Evolutionary conservation across 2,888 invertebrate genomes (phyloP).

Genomic region (Synergus gifuensis): DNA sequence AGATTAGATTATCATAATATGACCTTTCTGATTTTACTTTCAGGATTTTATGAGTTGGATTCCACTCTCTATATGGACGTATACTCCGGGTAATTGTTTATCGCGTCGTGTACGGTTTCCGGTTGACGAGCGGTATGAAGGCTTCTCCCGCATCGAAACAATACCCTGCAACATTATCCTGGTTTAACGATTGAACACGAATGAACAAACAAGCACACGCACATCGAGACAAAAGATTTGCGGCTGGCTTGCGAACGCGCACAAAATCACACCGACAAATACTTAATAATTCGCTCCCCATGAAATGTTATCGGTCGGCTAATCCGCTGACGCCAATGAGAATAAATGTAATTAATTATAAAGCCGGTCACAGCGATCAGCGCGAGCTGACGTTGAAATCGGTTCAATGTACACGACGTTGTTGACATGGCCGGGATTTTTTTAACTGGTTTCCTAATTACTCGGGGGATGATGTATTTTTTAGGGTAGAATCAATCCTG

Average conservation of each 20-base stretch:
- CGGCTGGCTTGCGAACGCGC: constrained; percentile 15
- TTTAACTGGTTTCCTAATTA: constrained; percentile 22
- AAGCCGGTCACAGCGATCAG: constrained; percentile 42
- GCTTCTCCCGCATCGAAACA: constrained; percentile 62
- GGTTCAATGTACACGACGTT: constrained; percentile 11
- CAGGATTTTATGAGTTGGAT: background rate
- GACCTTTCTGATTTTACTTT: background rate
- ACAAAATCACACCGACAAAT: constrained; percentile 53
- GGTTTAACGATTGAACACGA: constrained; percentile 63
- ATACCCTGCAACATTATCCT: constrained; percentile 64
- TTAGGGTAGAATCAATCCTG: background rate
- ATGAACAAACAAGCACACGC: constrained; percentile 52
- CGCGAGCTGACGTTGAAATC: constrained; percentile 16
- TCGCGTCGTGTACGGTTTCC: constrained; percentile 65
- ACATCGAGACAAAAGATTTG: constrained; percentile 48
- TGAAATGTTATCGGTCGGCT: constrained; percentile 52
- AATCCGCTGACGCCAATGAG: constrained; percentile 51
- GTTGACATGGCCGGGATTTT: background rate
- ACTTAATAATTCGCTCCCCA: constrained; percentile 53
- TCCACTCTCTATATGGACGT: background rate
- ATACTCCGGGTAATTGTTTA: constrained; percentile 61
- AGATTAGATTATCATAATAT: no score
- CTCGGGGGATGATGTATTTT: background rate
- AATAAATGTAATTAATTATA: constrained; percentile 55
- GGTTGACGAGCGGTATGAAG: constrained; percentile 66